Evolutionary conservation across 2,888 invertebrate genomes (phyloP).

Genomic region (Acanthoscelides obtectus): DNA sequence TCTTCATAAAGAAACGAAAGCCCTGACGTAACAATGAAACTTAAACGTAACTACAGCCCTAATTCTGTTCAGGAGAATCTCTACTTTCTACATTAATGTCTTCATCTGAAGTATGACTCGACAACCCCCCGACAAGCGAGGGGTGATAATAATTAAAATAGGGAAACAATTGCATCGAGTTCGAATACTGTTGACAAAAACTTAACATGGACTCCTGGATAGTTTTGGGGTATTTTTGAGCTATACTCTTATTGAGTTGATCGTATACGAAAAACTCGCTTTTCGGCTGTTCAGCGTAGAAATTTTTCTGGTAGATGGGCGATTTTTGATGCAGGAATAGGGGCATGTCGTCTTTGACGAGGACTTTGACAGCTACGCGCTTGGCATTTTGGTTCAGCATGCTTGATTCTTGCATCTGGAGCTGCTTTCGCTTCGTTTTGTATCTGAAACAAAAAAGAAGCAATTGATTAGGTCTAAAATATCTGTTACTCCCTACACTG

Average conservation of each 20-base stretch:
- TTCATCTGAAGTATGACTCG: constrained; percentile 16
- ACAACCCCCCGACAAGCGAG: constrained; percentile 31
- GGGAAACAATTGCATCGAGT: constrained; percentile 44
- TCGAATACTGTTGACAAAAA: constrained; percentile 46
- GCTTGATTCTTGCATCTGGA: constrained; percentile 72
- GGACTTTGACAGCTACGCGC: constrained; percentile 86
- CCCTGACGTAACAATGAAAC: background rate
- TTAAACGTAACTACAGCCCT: constrained; percentile 1
- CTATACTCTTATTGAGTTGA: constrained; percentile 37
- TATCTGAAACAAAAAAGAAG: constrained; percentile 50
- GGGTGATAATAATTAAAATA: constrained; percentile 49
- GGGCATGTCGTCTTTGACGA: constrained; percentile 79
- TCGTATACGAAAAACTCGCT: constrained; percentile 42
- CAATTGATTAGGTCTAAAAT: no score
- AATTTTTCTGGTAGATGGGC: constrained; percentile 31
- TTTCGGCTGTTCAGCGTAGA: constrained; percentile 34
- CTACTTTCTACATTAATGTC: constrained; percentile 28
- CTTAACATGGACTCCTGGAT: constrained; percentile 46
- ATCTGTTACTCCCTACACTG: no score
- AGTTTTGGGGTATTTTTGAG: constrained; percentile 41
- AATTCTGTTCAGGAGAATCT: constrained; percentile 27
- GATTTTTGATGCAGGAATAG: constrained; percentile 44
- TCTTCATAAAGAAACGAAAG: background rate
- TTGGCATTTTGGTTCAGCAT: constrained; percentile 66
- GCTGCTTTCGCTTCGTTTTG: constrained; percentile 90